phyloP scores from a whole-genome alignment of 1,140 invertebrate genomes.

The Ceratitis capitata region DNA sequence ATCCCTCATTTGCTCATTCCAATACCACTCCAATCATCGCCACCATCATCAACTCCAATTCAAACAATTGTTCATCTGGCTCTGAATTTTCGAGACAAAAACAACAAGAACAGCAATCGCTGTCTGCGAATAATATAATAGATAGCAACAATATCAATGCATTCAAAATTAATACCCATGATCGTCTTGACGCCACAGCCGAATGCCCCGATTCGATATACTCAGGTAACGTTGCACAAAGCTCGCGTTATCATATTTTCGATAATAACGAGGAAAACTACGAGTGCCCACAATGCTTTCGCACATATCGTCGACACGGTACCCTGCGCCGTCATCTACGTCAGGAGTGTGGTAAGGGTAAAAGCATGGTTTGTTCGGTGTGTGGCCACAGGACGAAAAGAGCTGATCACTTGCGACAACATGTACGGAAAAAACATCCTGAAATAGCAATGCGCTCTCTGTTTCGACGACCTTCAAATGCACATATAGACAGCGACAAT shows the following conservation, averaged over 20 bases:
- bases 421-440: slow-evolving; percentile 65
- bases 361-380: slow-evolving; percentile 66
- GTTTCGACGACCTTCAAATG: slow-evolving; percentile 50
- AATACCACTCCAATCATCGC: background rate
- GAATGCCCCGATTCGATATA: background rate
- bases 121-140: background rate
- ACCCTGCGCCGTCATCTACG: slow-evolving; percentile 69
- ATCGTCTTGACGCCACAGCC: background rate
- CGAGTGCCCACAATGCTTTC: slow-evolving; percentile 70
- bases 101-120: background rate
- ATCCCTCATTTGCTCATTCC: slow-evolving; percentile 7
- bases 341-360: slow-evolving; percentile 69
- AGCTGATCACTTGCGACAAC: slow-evolving; percentile 66
- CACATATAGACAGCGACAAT: background rate
- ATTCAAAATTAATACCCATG: slow-evolving; percentile 40
- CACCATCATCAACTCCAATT: background rate
- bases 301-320: slow-evolving; percentile 69
- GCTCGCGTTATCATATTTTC: background rate
- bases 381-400: slow-evolving; percentile 67
- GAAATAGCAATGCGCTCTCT: slow-evolving; percentile 62
- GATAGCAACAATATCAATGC: background rate
- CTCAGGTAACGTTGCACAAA: background rate
- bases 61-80: background rate
- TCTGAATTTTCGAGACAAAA: background rate
- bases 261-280: slow-evolving; percentile 54